phyloP scores from a whole-genome alignment of 2,797 vertebrate genomes.

The Chelonia mydas region DNA sequence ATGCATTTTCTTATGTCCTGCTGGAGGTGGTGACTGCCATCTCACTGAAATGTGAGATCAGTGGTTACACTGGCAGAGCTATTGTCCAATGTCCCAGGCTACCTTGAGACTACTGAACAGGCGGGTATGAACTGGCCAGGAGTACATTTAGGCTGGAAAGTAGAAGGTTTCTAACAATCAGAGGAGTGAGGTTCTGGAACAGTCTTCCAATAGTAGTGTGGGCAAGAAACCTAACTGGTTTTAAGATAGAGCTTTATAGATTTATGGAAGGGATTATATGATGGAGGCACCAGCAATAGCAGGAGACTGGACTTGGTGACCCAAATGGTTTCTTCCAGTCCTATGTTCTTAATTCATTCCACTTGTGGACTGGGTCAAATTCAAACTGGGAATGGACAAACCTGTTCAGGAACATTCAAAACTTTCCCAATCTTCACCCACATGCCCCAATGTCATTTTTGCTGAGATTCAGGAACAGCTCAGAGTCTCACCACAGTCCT shows the following conservation, averaged over 20 bases:
- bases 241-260: background rate
- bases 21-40: background rate
- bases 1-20: background rate
- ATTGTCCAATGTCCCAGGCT: background rate
- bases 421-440: background rate
- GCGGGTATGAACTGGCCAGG: background rate
- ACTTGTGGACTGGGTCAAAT: background rate
- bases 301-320: background rate
- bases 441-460: background rate
- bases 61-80: fast-evolving
- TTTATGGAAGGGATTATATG: background rate
- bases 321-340: background rate
- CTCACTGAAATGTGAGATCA: background rate
- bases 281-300: background rate
- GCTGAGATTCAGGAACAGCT: background rate
- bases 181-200: background rate
- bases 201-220: background rate
- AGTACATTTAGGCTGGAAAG: background rate
- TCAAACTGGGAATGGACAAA: background rate
- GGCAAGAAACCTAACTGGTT: background rate
- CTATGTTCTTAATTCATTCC: background rate
- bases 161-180: background rate
- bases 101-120: background rate
- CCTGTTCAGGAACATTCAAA: background rate
- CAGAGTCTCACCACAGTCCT: background rate